Percentiles rank a stretch among this genome's conserved stretches.
phyloP scores from a whole-genome alignment of 2,797 vertebrate species.

The Tinamus major region DNA sequence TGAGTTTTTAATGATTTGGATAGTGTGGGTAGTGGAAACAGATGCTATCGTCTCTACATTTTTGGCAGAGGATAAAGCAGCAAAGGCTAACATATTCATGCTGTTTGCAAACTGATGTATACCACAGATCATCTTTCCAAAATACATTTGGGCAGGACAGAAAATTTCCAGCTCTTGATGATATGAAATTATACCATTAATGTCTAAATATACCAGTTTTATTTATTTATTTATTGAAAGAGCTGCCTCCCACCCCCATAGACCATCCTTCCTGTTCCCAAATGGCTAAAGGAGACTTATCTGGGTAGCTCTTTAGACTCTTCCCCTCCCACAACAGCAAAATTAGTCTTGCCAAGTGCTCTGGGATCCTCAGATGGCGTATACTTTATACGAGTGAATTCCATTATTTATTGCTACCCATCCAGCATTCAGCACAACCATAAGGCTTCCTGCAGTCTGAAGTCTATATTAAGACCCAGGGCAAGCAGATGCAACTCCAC shows the following conservation, averaged over 20 bases:
- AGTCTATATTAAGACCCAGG: conserved; percentile 15
- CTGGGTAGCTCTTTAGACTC: conserved; percentile 15
- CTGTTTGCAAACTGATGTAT: conserved; percentile 80
- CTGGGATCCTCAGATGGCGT: conserved; percentile 44
- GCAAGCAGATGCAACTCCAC: conserved; percentile 4
- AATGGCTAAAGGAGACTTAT: not conserved
- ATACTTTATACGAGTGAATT: conserved; percentile 19
- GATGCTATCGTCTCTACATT: conserved; percentile 79
- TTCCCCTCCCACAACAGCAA: not conserved
- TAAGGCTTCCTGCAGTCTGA: conserved; percentile 29
- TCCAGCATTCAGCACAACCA: not conserved
- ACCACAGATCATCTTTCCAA: conserved; percentile 78
- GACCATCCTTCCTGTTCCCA: conserved; percentile 6
- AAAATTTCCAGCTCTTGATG: conserved; percentile 56
- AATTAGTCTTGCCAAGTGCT: conserved; percentile 16
- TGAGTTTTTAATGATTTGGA: conserved; percentile 76
- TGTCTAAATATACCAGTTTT: conserved; percentile 48
- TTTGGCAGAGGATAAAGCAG: conserved; percentile 81
- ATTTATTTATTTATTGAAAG: not conserved
- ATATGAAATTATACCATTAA: conserved; percentile 46
- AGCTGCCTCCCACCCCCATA: not conserved
- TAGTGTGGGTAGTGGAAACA: conserved; percentile 79
- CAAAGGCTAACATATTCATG: conserved; percentile 80
- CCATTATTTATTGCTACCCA: conserved; percentile 32
- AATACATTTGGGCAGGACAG: conserved; percentile 65